Percentiles rank a stretch among this genome's conserved stretches.
phyloP scores from a whole-genome alignment of 2,797 vertebrate genomes.

The Meriones psammophilus region DNA sequence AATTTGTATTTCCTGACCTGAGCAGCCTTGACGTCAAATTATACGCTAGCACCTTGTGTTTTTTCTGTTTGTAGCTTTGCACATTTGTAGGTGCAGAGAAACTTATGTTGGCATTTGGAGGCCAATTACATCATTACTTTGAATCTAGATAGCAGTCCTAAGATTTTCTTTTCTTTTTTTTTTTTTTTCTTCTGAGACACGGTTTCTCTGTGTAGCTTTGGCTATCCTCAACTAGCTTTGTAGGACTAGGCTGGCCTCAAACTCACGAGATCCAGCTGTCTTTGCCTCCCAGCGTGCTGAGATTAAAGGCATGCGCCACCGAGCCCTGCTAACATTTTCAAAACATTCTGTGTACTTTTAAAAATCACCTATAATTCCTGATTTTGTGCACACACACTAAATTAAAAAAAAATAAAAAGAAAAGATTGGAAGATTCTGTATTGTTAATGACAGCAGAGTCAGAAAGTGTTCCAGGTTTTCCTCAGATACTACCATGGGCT shows the following conservation, averaged over 20 bases:
- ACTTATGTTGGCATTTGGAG: neutral
- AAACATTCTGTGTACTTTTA: neutral
- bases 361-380: neutral
- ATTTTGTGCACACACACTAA: neutral
- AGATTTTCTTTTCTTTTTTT: neutral
- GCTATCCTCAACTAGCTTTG: too few relatives aligned
- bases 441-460: neutral
- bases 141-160: neutral
- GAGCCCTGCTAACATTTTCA: neutral
- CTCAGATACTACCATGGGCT: neutral
- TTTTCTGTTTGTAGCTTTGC: constrained; percentile 8
- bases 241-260: too few relatives aligned
- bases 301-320: too few relatives aligned
- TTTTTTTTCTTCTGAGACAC: too few relatives aligned
- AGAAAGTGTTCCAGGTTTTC: neutral
- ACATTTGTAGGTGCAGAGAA: neutral
- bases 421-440: neutral
- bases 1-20: constrained; percentile 66
- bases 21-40: constrained; percentile 66
- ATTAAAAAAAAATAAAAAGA: neutral
- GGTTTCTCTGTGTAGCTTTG: too few relatives aligned
- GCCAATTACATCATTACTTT: neutral
- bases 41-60: neutral
- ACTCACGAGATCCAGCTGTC: too few relatives aligned
- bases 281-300: too few relatives aligned